A percentile compares a stretch with the other conserved stretches of the same genome.
Conservation (phyloP, 2,113 vertebrate species). For the Nipponia nippon region DNA sequence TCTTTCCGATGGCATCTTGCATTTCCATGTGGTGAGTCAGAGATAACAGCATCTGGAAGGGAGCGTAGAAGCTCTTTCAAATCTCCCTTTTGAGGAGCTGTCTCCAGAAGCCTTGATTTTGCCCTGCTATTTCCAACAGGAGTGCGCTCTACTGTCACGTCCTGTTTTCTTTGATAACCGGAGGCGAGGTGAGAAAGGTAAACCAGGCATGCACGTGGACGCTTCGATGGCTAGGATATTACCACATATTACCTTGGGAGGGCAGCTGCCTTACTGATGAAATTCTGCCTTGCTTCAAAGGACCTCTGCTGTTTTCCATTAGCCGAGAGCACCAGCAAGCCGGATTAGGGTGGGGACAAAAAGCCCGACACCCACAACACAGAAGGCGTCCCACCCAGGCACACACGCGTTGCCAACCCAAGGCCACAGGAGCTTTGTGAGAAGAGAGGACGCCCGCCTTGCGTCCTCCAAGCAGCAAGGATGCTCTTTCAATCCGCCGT, state of each 20-base stretch:
- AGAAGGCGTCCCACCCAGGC: background rate
- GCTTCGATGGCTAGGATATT: background rate
- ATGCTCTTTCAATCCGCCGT: fast-evolving
- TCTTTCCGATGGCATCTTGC: slow-evolving; percentile 16
- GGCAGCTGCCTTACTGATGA: background rate
- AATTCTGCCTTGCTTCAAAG: background rate
- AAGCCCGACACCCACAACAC: background rate
- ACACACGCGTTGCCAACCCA: background rate
- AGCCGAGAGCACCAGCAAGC: fast-evolving
- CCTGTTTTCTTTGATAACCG: background rate
- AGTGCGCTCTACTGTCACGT: background rate
- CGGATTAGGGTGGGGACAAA: background rate
- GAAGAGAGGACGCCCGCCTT: background rate
- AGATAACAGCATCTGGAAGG: slow-evolving; percentile 34
- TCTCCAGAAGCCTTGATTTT: background rate
- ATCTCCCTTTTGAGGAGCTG: background rate
- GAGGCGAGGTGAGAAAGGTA: background rate
- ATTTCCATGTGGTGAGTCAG: slow-evolving; percentile 23
- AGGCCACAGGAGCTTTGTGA: background rate
- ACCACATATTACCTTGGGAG: background rate
- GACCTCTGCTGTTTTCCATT: background rate
- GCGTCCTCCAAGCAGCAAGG: background rate
- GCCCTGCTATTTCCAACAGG: background rate
- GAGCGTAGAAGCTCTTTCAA: background rate
- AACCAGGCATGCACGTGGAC: background rate